phyloP scores from a whole-genome alignment of 1,140 invertebrate genomes.

The Macrocentrus cingulum region DNA sequence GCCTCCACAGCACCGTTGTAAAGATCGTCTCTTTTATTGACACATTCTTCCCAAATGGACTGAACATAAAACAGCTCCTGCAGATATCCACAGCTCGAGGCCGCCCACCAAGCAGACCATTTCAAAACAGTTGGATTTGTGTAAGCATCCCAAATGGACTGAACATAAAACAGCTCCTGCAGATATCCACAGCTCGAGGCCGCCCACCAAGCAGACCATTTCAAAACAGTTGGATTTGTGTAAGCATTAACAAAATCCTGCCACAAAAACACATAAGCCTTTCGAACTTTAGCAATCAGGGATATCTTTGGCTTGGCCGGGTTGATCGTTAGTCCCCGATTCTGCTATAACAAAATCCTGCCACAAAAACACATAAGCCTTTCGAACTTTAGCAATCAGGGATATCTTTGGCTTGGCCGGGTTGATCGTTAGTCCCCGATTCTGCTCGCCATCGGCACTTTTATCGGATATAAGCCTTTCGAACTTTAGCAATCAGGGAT shows the following conservation, averaged over 20 bases:
- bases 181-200: slow-evolving; percentile 77
- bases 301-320: background rate
- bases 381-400: too few relatives aligned
- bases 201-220: slow-evolving; percentile 89
- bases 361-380: too few relatives aligned
- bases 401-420: too few relatives aligned
- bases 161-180: slow-evolving; percentile 78
- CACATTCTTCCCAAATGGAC: slow-evolving; percentile 68
- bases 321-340: too few relatives aligned
- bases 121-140: too few relatives aligned
- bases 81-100: slow-evolving; percentile 77
- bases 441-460: too few relatives aligned
- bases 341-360: too few relatives aligned
- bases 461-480: too few relatives aligned
- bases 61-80: slow-evolving; percentile 82
- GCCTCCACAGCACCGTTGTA: slow-evolving; percentile 84
- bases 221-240: slow-evolving; percentile 69
- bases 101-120: slow-evolving; percentile 89
- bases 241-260: slow-evolving; percentile 74
- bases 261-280: slow-evolving; percentile 61
- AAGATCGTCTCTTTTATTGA: slow-evolving; percentile 46
- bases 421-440: too few relatives aligned
- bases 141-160: slow-evolving; percentile 78
- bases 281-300: slow-evolving; percentile 37
- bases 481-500: too few relatives aligned